Base-by-base conservation (phyloP, 2,797 vertebrate genomes). In the Podarcis lilfordi region DNA sequence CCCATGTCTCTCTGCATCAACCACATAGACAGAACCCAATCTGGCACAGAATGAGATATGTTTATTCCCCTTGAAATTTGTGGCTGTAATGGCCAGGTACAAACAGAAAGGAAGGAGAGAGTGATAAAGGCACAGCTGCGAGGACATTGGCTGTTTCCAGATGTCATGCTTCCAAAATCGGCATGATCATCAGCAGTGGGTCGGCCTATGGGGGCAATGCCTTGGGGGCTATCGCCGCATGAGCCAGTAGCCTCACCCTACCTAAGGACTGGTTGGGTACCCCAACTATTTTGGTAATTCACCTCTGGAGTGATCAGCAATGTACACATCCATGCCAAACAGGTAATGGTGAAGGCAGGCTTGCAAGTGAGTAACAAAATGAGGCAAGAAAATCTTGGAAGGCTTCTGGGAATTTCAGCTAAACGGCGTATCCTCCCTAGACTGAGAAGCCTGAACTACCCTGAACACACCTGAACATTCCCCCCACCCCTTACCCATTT, bases 351-450 rank as follows among this genome's bases (percentile, higher is more conserved):
- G 86, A 88, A 91, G 4, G 40, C 84, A 3, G 35, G 71, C 17
- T 88, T 75, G 0, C 21, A 87, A 86, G 43, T 72, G 59, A 72
- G 17, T 72, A 84, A 91, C n/a, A 72, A n/a, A 92, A 84, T 11
- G 25, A 88, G 45, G 8, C 17, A 27, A 61, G 75, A 64, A 89
- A 89, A 43, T 79, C 93, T 93, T 89, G 13, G 86, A 69, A 93
- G 88, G 19, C 21, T 5, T 78, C 82, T 37, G n/a, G 40, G 5
- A 82, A 37, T 82, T 76, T 93, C 88, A 92, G 9, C 35, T 76
- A 93, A 96, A 95, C 84, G 94, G 61, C 81, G 78, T 23, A 37
- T 92, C 32, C 91, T 84, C 1, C 13, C 85, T 91, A 85, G 85
- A 23, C 81, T 89, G 88, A 92, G 86, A 76, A 77, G 71, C 89